These are phyloP conservation scores for Paracanthobrama guichenoti DNA, from an alignment of 2,113 vertebrate genomes.

Conservation along the genomic window DNA sequence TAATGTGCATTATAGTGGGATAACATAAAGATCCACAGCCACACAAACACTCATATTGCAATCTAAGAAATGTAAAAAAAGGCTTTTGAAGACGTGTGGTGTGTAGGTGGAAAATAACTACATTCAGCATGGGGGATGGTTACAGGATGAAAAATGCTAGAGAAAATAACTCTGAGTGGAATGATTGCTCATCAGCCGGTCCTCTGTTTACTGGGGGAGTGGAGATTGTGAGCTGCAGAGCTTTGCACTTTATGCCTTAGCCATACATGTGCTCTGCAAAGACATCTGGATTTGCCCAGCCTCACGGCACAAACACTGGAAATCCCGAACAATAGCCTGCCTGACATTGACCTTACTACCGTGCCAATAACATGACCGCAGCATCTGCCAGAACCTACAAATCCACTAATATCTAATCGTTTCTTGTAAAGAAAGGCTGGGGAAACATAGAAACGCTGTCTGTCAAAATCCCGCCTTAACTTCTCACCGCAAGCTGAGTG, in stretches of 20 bases:
- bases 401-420: background rate
- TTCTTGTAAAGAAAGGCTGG: background rate
- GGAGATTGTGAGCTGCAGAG: background rate
- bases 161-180: slow-evolving; percentile 40
- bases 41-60: background rate
- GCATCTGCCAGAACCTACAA: background rate
- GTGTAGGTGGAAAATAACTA: slow-evolving; percentile 39
- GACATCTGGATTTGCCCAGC: slow-evolving; percentile 13
- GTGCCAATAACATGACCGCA: slow-evolving; percentile 10
- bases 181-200: slow-evolving; percentile 39
- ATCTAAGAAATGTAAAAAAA: slow-evolving; percentile 19
- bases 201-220: slow-evolving; percentile 17
- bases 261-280: slow-evolving; percentile 1
- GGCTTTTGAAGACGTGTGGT: slow-evolving; percentile 9
- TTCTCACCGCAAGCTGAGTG: slow-evolving; percentile 2
- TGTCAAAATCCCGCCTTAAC: slow-evolving; percentile 8
- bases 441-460: background rate
- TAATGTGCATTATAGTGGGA: background rate
- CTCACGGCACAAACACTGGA: background rate
- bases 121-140: slow-evolving; percentile 22
- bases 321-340: background rate
- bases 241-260: slow-evolving; percentile 6
- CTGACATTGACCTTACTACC: background rate
- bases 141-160: slow-evolving; percentile 15
- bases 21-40: background rate